Base-by-base conservation (phyloP, 1,140 invertebrate species). In the Eumaeus atala region DNA sequence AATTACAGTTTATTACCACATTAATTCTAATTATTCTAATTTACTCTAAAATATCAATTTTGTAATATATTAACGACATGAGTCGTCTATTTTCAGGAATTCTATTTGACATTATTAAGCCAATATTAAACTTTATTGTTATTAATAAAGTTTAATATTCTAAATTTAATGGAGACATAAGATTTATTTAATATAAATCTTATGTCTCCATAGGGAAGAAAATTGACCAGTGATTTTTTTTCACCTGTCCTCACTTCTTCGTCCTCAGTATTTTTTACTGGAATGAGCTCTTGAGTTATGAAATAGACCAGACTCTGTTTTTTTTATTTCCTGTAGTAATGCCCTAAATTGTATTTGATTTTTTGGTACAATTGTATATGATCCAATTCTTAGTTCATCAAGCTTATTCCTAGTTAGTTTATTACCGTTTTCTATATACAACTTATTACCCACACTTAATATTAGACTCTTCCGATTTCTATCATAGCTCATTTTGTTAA, bases 371-470 rank as follows among this genome's bases (percentile, higher is more conserved):
- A 48, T n/a, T 21, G 17, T 9, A 48, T 11, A 17, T 11, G 44
- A 16, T 11, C 44, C 44, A 48, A 48, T 48, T 48, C 44, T 48
- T 8, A 53, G n/a, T 21, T 53, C 21, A 17, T 53, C 51, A 34
- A 53, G 11, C 33, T 53, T 53, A 14, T 16, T 21, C 16, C 51
- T 44, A 10, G 44, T 54, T 11, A 54, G 14, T 7, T 34, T 54
- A 28, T 54, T 44, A 0, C 52, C 52, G 11, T 54, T 54, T 35
- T 54, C 52, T 10, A 56, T 56, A 49, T 12, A 56, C 54, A n/a
- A n/a, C 36, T 49, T 40, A 33, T 56, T 47, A 12, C 47, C 47
- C n/a, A 40, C 47, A 7, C 49, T 49, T 49, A 28, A 28, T 28
- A 3, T 6, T 28, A 2, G 2, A 28, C 6, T 28, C 2, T 28